phyloP scores from a whole-genome alignment of 2,113 vertebrate genomes.

The Pithys albifrons region DNA sequence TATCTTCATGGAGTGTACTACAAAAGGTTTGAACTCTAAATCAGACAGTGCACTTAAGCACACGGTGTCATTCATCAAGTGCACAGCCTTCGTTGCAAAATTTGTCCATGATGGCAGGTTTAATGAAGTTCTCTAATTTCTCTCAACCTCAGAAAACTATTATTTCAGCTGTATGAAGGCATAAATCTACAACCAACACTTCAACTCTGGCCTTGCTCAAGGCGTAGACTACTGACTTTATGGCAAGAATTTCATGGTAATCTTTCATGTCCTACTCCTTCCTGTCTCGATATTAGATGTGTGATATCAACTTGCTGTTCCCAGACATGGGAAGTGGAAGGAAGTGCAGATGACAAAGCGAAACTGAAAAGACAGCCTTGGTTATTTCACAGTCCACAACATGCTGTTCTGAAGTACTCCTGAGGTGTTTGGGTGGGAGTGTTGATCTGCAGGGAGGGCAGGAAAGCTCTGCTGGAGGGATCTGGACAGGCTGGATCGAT shows the following conservation, averaged over 20 bases:
- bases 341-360: neutral
- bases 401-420: neutral
- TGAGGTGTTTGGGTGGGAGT: neutral
- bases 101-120: slow-evolving; percentile 44
- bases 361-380: neutral
- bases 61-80: neutral
- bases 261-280: neutral
- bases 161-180: slow-evolving; percentile 26
- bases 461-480: neutral
- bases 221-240: slow-evolving; percentile 12
- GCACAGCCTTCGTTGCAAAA: neutral
- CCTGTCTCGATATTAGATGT: neutral
- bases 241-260: neutral
- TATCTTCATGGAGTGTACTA: slow-evolving; percentile 17
- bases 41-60: slow-evolving; percentile 42
- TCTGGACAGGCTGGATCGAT: neutral
- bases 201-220: slow-evolving; percentile 27
- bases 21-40: slow-evolving; percentile 59
- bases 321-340: neutral
- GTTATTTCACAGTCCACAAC: neutral
- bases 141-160: slow-evolving; percentile 39
- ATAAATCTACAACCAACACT: slow-evolving; percentile 33
- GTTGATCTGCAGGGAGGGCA: neutral
- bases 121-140: slow-evolving; percentile 63
- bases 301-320: neutral